Conservation (phyloP, 2,797 vertebrate species). For the Cichlasoma orientale region DNA sequence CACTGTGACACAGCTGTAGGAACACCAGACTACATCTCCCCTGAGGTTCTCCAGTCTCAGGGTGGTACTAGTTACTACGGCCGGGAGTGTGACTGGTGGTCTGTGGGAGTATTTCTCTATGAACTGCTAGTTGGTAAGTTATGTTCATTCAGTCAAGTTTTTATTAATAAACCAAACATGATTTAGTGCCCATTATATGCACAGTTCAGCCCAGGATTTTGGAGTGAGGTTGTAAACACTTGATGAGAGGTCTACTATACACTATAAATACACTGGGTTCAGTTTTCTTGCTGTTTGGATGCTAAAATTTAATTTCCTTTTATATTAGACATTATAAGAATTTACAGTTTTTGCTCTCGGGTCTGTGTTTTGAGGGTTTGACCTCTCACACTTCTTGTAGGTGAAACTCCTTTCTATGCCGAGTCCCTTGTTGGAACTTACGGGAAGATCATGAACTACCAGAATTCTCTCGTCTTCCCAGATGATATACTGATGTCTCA, state of each 20-base stretch:
- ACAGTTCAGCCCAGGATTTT: not conserved
- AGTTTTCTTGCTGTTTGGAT: not conserved
- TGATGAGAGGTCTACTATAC: not conserved
- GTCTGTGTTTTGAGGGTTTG: not conserved
- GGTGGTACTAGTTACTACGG: slow-evolving; percentile 93
- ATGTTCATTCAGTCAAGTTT: not conserved
- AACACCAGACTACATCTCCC: slow-evolving; percentile 98
- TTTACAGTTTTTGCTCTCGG: not conserved
- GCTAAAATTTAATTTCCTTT: not conserved
- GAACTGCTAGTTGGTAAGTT: slow-evolving; percentile 96
- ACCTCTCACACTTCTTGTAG: slow-evolving; percentile 63
- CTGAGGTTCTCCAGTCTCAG: slow-evolving; percentile 95
- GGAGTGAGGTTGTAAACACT: not conserved
- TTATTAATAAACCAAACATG: not conserved
- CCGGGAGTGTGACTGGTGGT: slow-evolving; percentile 99
- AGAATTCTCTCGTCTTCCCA: slow-evolving; percentile 91
- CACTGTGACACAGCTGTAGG: slow-evolving; percentile 96
- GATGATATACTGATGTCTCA: slow-evolving; percentile 93
- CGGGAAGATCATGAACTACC: slow-evolving; percentile 99
- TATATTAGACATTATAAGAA: not conserved
- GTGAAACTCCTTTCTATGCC: slow-evolving; percentile 97
- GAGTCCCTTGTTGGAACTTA: slow-evolving; percentile 98
- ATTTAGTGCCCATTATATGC: not conserved
- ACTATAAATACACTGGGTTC: not conserved
- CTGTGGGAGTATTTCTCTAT: slow-evolving; percentile 95